Evolutionary conservation across 2,888 invertebrate genomes (phyloP), one percentile per base, ranked within the genome.

Genomic region (Aethes cnicana): DNA sequence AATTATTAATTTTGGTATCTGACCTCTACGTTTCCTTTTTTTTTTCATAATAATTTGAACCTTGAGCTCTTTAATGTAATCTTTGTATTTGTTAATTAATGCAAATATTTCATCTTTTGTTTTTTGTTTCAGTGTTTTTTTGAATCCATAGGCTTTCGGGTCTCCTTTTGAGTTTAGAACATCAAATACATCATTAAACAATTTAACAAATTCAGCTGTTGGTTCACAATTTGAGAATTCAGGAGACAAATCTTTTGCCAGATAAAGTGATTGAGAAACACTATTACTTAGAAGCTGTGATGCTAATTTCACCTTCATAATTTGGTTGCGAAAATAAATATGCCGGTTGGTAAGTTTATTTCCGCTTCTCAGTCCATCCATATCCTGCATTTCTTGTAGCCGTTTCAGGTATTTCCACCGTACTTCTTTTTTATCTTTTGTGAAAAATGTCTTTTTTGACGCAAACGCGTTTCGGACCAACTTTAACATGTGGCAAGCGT

Each of bases 221-320:
- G 16, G 47, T 12, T 36, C 35, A 33, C 32, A 25, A n/a, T 58
- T 32, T 12, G 53, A 23, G 30, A 63, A 60, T 12, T 25, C 14
- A 5, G 9, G 2, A 57, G 11, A 46, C 56, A 56, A 39, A 60
- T 11, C 1, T 6, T 26, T 25, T 58, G 28, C 5, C 54, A 21
- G 12, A 59, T 60, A 50, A 59, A 58, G 4, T n/a, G 54, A 53
- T 1, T 26, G 23, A 2, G 61, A 41, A 5, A 65, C 60, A 47
- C 59, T 62, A 4, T 44, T 55, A 36, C 61, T 61, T 8, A 60
- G 37, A 3, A 58, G 20, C 35, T 65, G 61, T 0, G 49, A 28
- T 0, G 61, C 65, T 7, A 65, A 23, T 41, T 63, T 63, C 0
- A 62, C 63, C 7, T 63, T 59, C 56, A 61, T 62, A 6, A 55